Evolutionary conservation across 2,113 vertebrate species (phyloP).

Genomic region (Panthera tigris): DNA sequence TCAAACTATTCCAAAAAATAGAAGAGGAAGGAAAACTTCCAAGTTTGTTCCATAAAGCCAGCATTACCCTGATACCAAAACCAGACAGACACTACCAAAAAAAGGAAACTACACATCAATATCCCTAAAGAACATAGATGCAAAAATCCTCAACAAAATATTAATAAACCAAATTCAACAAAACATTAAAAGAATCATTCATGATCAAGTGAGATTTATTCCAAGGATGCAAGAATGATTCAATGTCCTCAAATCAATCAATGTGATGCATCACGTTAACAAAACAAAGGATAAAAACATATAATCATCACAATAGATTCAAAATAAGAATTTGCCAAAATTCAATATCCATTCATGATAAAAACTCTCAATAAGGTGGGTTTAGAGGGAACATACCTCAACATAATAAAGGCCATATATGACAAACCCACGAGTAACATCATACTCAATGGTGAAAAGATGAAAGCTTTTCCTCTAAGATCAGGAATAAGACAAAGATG

Average conservation of each 20-base stretch:
- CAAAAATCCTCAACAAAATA: background rate
- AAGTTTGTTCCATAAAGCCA: background rate
- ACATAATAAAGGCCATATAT: background rate
- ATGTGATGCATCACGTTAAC: background rate
- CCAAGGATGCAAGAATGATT: background rate
- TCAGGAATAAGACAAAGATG: background rate
- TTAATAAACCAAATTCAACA: background rate
- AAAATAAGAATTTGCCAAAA: background rate
- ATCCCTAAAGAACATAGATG: background rate
- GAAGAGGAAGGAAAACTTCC: background rate
- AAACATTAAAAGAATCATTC: background rate
- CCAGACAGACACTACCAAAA: background rate
- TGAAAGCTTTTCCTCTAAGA: background rate
- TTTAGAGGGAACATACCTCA: background rate
- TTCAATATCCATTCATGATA: background rate
- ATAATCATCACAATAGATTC: background rate
- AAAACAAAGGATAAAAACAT: background rate
- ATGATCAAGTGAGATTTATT: background rate
- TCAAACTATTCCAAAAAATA: background rate
- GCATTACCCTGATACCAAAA: background rate
- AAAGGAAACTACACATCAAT: background rate
- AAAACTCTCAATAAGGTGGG: background rate
- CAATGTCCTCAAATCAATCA: background rate
- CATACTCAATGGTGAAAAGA: background rate
- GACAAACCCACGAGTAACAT: background rate